Base-by-base conservation (phyloP, 1,140 invertebrate species). In the Drosophila teissieri region DNA sequence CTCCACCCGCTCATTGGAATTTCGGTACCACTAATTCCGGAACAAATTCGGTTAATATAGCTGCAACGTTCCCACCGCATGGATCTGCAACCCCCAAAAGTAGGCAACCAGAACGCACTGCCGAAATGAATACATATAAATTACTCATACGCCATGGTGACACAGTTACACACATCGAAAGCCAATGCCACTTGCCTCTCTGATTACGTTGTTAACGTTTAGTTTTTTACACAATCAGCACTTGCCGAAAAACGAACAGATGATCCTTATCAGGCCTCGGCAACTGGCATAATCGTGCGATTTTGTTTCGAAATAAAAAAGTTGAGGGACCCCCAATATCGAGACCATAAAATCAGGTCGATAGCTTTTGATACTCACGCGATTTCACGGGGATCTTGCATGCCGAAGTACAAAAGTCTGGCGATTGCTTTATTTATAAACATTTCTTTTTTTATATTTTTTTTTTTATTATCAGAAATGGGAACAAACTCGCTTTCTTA, bases 61-160 rank as follows among this genome's bases (percentile, higher is more conserved):
- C 37, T 14, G 27, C 14, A 17, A 12, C 8, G 3, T 14, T 3
- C 4, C 0, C 37, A 22, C 2, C 34, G 6, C 7, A 2, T 19
- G 8, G 17, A 37, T 8, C 17, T 10, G 4, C 1, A 8, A 22
- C 8, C 27, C 73, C 73, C 46, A 58, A 75, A 75, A 75, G 73
- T 75, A 75, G 73, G 61, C 72, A 75, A 48, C 14, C 3, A 3
- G 27, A n/a, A 8, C 4, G 10, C 11, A 39, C 17, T 49, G 39
- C 44, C 45, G 48, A 73, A 65, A 24, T 12, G 19, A 4, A 14
- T 11, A 22, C 24, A 27, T 11, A 44, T 14, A 40, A 14, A 42
- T 63, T 65, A 17, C 27, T 54, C 70, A 74, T 74, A 73, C 70
- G 70, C 57, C 56, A 10, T 19, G 72, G 56, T 74, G 73, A 54